Evolutionary conservation across 2,797 vertebrate species (phyloP), one percentile per base, ranked within the genome.

Genomic region (Karalla daura): DNA sequence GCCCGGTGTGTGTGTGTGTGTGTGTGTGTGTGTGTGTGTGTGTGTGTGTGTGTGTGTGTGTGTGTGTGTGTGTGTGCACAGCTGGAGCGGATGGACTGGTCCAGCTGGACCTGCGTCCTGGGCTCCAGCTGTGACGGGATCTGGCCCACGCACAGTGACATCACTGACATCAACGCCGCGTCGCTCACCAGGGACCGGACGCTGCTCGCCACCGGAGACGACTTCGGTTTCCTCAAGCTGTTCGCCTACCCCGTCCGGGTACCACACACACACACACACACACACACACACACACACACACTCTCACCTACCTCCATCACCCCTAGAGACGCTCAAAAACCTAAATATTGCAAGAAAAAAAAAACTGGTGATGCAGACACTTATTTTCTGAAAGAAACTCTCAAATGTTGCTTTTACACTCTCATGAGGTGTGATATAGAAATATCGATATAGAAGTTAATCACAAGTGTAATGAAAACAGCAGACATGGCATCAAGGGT

Each of bases 201-300:
- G 4, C 92, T 98, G 2, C 82, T 99, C 68, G 95, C 95, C 63
- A 98, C 96, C 0, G 97, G 96, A 49, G 97, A 98, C 13, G 97
- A 98, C 60, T 98, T 98, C 0, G 97, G 97, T 27, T 98, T 98
- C 66, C 93, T 98, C 61, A 99, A 99, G 83, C 94, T 98, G 30
- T 99, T 98, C 71, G 90, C 93, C 18, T 98, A 95, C 66, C 97
- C 97, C 0, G 95, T 94, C 59, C 96, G 95, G 93, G 97, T 98
- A 92, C 88, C 71, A 59, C 30, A 30, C n/a, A 32, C 17, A 7
- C 1, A 35, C 5, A 18, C 44, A 3, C 9, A n/a, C n/a, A n/a
- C n/a, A n/a, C n/a, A n/a, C n/a, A n/a, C n/a, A n/a, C n/a, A n/a
- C n/a, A n/a, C n/a, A n/a, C n/a, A n/a, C n/a, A n/a, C n/a, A n/a